These are phyloP conservation scores for Tineola bisselliella DNA, from an alignment of 2,888 invertebrate species.

Conservation along the genomic window DNA sequence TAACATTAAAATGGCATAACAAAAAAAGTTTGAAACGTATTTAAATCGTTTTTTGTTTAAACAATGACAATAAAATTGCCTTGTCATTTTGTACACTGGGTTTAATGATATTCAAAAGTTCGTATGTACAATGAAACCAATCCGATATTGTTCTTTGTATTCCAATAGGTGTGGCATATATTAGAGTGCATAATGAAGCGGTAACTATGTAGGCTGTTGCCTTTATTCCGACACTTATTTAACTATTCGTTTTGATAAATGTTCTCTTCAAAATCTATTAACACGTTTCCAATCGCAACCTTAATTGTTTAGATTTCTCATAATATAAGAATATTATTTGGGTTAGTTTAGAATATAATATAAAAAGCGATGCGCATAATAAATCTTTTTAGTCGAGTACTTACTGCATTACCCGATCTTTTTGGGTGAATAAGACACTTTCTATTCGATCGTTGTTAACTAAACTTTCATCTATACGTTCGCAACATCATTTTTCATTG, in stretches of 20 bases:
- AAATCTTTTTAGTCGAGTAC: not conserved
- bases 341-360: too few relatives aligned
- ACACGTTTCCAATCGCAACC: too few relatives aligned
- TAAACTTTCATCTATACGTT: not conserved
- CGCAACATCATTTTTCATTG: not conserved
- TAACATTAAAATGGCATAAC: not conserved
- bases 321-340: too few relatives aligned
- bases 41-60: not conserved
- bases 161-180: conserved; percentile 46
- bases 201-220: conserved; percentile 24
- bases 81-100: not conserved
- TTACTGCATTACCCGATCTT: conserved; percentile 14
- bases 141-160: conserved; percentile 43
- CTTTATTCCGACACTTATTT: conserved; percentile 22
- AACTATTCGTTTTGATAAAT: conserved; percentile 9
- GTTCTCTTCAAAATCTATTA: not conserved
- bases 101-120: conserved; percentile 14
- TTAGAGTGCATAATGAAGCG: conserved; percentile 39
- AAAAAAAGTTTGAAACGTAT: not conserved
- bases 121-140: conserved; percentile 37
- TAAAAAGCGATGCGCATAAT: too few relatives aligned
- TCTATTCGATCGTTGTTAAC: not conserved
- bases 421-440: not conserved
- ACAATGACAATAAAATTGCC: conserved; percentile 5
- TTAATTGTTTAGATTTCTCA: too few relatives aligned